Conservation (phyloP, 2,888 invertebrate genomes). For the Leptinotarsa peninsularis region DNA sequence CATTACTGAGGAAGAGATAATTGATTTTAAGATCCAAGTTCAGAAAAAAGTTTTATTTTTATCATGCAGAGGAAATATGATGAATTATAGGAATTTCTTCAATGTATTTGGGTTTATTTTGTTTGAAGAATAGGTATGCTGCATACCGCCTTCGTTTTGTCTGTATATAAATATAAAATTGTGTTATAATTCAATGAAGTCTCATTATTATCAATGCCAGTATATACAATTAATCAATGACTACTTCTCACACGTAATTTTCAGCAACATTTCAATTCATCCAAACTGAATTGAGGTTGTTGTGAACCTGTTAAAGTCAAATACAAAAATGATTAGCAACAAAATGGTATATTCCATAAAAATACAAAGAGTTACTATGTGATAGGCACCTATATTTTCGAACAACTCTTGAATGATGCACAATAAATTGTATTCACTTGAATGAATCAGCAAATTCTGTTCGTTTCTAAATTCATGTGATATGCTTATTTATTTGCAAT, state of each 20-base stretch:
- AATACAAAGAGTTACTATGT: not conserved
- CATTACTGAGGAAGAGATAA: no score
- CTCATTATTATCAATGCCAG: no score
- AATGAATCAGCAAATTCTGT: not conserved
- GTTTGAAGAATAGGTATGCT: no score
- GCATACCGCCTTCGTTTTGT: no score
- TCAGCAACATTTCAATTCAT: not conserved
- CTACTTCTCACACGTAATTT: not conserved
- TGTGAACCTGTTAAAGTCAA: not conserved
- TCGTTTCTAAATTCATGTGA: not conserved
- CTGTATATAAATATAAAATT: no score
- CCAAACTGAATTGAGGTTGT: not conserved
- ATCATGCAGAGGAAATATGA: no score
- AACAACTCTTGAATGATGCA: not conserved
- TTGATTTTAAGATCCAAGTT: no score
- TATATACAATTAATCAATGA: no score
- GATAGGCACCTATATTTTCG: not conserved
- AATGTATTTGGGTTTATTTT: no score
- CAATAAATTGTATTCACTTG: not conserved
- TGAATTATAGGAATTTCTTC: no score
- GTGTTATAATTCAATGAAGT: no score
- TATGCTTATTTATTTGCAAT: not conserved
- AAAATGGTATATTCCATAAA: not conserved
- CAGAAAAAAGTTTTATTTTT: no score
- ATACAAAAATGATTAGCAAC: not conserved